A percentile compares a stretch with the other conserved stretches of the same genome.
phyloP scores from a whole-genome alignment of 2,888 invertebrate species.

The Pristionchus fissidentatus region DNA sequence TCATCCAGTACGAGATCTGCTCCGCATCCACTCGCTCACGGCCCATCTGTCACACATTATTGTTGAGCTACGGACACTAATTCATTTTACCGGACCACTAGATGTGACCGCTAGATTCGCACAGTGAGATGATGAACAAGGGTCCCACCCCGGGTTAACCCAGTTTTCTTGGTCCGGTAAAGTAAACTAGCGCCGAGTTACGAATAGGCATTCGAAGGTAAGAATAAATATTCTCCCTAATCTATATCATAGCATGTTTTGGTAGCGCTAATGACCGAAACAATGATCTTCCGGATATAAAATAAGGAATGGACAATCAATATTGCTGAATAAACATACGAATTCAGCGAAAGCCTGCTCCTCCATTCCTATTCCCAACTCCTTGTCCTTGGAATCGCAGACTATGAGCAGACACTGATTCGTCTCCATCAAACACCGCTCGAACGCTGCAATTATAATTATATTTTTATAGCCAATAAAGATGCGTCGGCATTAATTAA shows the following conservation, averaged over 20 bases:
- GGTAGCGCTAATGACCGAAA: neutral
- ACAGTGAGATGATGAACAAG: too few relatives aligned
- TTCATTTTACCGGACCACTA: too few relatives aligned
- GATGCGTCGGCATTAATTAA: neutral
- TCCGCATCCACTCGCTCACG: conserved; percentile 49
- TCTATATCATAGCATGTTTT: neutral
- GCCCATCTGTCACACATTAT: conserved; percentile 31
- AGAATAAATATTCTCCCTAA: neutral
- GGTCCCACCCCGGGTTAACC: too few relatives aligned
- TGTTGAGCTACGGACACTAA: neutral
- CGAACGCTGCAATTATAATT: conserved; percentile 62
- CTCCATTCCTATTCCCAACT: conserved; percentile 71
- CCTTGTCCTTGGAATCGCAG: conserved; percentile 69
- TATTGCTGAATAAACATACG: neutral
- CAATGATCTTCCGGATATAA: neutral
- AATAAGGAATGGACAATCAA: neutral
- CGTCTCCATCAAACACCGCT: conserved; percentile 68
- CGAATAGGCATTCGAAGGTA: too few relatives aligned
- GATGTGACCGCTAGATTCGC: too few relatives aligned
- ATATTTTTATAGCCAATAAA: neutral
- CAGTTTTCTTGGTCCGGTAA: too few relatives aligned
- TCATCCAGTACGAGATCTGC: conserved; percentile 68
- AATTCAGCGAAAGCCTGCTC: conserved; percentile 44
- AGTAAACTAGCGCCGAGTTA: too few relatives aligned
- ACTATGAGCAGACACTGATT: conserved; percentile 71